Conservation (phyloP, 2,113 vertebrate genomes). For the Chloebia gouldiae region DNA sequence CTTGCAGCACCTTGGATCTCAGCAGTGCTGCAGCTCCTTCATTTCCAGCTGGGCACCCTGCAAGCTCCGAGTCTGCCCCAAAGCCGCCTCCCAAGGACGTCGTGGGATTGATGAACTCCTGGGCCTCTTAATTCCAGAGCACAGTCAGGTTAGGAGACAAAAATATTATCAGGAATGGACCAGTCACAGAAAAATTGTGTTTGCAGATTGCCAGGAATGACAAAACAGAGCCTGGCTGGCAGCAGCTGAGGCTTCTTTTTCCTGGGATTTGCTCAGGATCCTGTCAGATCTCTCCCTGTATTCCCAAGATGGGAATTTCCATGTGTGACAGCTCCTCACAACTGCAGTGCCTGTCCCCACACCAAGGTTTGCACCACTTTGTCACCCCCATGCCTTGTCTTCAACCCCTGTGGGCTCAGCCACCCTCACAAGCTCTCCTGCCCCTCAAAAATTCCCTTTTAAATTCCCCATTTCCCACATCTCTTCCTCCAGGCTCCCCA, state of each 20-base stretch:
- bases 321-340: fast-evolving
- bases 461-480: not conserved
- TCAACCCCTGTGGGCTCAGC: not conserved
- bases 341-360: not conserved
- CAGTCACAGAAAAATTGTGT: not conserved
- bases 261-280: not conserved
- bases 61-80: not conserved
- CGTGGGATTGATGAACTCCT: not conserved
- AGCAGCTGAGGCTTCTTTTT: not conserved
- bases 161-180: not conserved
- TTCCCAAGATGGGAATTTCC: not conserved
- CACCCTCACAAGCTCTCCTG: not conserved
- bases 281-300: not conserved
- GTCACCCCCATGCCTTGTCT: not conserved
- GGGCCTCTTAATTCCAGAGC: not conserved
- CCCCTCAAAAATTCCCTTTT: not conserved
- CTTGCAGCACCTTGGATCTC: not conserved
- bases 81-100: not conserved
- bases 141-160: not conserved
- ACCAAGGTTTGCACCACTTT: not conserved
- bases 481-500: not conserved
- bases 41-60: not conserved
- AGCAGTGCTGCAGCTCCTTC: not conserved
- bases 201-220: not conserved
- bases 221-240: not conserved